Base-by-base conservation (phyloP, 2,113 vertebrate species). In the Cephalopterus ornatus region DNA sequence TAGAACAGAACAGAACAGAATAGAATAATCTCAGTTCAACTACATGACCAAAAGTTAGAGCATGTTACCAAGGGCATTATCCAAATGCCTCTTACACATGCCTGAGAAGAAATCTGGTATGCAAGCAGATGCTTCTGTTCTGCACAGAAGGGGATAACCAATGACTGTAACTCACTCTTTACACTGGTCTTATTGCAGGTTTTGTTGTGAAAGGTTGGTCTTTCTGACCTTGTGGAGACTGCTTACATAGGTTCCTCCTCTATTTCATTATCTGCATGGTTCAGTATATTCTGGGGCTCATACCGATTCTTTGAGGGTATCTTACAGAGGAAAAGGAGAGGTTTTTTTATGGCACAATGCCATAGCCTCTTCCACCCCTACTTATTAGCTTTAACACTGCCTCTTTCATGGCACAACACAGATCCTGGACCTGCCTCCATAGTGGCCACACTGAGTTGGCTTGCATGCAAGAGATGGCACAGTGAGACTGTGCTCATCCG, bases 241-340 rank as follows among this genome's bases (percentile, higher is more conserved):
- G 24, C 20, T 61, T 79, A 22, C 8, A 6, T 27, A 67, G 15
- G 5, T 73, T 53, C 6, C 23, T 61, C 8, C 14, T 74, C 12
- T 62, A 14, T 61, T 7, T 32, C 8, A 11, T 53, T 42, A 21
- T 26, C 9, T 0, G 0, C 5, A n/a, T 73, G 1, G 0, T 62
- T 12, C 22, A 20, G 18, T 1, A 1, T 37, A 49, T 22, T 11
- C 27, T 27, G 17, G 21, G 12, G 20, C 9, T 63, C 0, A 1
- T 52, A 27, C 16, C 24, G 59, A 12, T 49, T 73, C 33, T 44
- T 24, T 50, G 44, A 44, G 6, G 20, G 6, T 42, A 26, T 37
- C 14, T 78, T 37, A 61, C 30, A 15, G 19, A 49, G 32, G 5
- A 19, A 37, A 55, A 78, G 27, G 19, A 42, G 6, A 5, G 3